Evolutionary conservation across 2,113 vertebrate species (phyloP).

Genomic region (Dasyornis broadbenti): DNA sequence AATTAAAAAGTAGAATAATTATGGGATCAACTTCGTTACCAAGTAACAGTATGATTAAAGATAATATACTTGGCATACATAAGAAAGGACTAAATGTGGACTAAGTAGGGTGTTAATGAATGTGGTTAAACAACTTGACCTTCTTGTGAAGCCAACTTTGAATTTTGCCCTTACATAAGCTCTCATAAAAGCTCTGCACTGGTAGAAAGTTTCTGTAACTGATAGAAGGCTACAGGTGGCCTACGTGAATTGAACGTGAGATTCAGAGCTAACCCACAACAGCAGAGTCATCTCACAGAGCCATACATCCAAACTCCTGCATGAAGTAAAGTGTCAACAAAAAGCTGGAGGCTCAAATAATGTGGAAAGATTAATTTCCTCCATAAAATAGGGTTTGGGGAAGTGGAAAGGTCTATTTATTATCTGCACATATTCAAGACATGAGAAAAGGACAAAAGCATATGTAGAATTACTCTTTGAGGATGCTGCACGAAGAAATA

Average conservation of each 20-base stretch:
- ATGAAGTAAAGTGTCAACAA: background rate
- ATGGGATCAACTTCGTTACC: background rate
- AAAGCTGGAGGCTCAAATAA: background rate
- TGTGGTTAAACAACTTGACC: background rate
- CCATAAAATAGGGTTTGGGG: background rate
- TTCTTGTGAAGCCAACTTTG: background rate
- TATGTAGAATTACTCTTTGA: background rate
- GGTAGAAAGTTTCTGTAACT: background rate
- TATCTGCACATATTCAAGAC: background rate
- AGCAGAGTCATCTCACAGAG: background rate
- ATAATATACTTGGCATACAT: background rate
- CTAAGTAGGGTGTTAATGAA: background rate
- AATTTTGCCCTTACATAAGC: background rate
- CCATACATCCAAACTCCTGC: background rate
- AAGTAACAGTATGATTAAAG: background rate
- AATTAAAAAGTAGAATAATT: background rate
- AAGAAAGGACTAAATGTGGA: background rate
- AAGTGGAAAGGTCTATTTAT: background rate
- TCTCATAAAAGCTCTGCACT: background rate
- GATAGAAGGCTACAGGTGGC: background rate
- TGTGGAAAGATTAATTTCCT: background rate
- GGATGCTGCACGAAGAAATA: background rate
- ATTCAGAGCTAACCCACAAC: background rate
- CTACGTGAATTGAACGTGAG: background rate
- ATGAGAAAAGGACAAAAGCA: background rate